Evolutionary conservation across 2,113 vertebrate species (phyloP), one percentile per base, ranked within the genome.

Genomic region (Andinoacara biseriatus): DNA sequence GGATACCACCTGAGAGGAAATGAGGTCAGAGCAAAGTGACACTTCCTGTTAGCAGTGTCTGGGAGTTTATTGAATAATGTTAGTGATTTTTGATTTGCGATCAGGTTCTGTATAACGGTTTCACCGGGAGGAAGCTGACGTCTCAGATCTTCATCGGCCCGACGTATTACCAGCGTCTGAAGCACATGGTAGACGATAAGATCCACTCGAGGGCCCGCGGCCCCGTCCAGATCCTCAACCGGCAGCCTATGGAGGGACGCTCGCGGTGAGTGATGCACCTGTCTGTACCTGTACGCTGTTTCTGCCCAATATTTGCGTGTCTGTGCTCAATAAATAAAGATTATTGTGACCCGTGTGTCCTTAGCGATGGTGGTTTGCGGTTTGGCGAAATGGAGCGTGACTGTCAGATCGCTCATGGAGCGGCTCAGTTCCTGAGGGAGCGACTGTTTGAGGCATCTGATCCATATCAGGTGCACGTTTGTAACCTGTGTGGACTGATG

Each of bases 171-270:
- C 98, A 99, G 91, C 96, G 98, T 17, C 91, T 99, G 83, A 99
- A 99, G 90, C 98, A 99, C 85, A 99, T 99, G 98, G 98, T 99
- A 82, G 98, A 99, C 40, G 98, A 99, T 84, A 99, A 99, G 94
- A 99, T 99, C 93, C 98, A 99, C 94, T 99, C 98, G 2, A 95
- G 98, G 80, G 98, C 98, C 52, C 93, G 98, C n/a, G 98, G 98
- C 3, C 98, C 98, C 0, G 98, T 99, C 81, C 98, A 99, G 95
- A 99, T 99, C 88, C 97, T 99, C 29, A 99, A 99, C 86, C 95
- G 98, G 33, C 98, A 99, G 91, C 98, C 98, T 6, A 99, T 99
- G 98, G 98, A 99, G 92, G 98, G 98, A 0, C 93, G 98, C 85
- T 99, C 98, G 84, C 98, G 98, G 98, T 99, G 91, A 96, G 96